Conservation (phyloP, 2,888 invertebrate genomes). For the Plebejus anna region DNA sequence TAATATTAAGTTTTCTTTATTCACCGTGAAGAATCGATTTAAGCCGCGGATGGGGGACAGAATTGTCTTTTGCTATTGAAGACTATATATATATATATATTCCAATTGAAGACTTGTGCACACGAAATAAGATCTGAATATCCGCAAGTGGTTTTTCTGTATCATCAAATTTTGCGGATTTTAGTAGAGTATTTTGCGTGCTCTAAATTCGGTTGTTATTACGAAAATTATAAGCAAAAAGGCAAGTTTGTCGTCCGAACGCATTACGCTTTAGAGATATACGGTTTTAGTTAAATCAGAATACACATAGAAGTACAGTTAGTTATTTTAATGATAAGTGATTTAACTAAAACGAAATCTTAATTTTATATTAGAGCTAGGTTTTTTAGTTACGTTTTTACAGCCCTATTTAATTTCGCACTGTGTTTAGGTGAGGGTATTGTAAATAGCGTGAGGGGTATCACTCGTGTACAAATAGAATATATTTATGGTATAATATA, state of each 20-base stretch:
- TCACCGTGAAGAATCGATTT: conserved; percentile 23
- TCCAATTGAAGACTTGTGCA: no score
- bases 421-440: conserved; percentile 62
- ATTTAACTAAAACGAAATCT: conserved; percentile 30
- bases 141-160: no score
- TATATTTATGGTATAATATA: conserved; percentile 69
- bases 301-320: conserved; percentile 26
- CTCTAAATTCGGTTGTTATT: neutral
- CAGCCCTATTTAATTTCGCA: conserved; percentile 60
- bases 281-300: conserved; percentile 31
- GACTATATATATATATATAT: no score
- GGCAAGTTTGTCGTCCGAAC: neutral
- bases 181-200: neutral
- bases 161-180: neutral
- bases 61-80: no score
- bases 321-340: conserved; percentile 18
- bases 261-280: neutral
- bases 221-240: neutral
- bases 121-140: no score
- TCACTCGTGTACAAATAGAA: conserved; percentile 72
- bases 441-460: conserved; percentile 68
- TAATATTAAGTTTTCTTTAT: conserved; percentile 22
- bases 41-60: neutral
- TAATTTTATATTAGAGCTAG: conserved; percentile 30
- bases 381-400: conserved; percentile 58